A percentile compares a stretch with the other conserved stretches of the same genome.
Evolutionary conservation across 2,113 vertebrate species (phyloP).

Genomic region (Morone saxatilis): DNA sequence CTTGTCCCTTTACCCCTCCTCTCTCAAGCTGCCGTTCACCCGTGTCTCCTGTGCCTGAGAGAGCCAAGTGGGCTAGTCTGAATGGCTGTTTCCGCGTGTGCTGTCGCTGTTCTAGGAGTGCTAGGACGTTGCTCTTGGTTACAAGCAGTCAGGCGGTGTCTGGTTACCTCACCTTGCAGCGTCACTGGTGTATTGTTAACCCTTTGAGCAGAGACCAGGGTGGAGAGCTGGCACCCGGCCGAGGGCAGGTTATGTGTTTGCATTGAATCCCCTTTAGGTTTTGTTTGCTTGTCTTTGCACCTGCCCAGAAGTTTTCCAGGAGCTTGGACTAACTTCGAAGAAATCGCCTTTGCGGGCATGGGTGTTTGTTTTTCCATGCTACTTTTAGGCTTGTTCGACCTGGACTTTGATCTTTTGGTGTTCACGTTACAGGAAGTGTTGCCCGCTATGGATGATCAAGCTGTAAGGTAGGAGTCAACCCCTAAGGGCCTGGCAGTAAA

Average conservation of each 20-base stretch:
- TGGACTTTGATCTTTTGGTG: conserved; percentile 76
- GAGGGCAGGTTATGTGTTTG: conserved; percentile 56
- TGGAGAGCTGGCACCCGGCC: conserved; percentile 47
- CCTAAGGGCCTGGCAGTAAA: conserved; percentile 12
- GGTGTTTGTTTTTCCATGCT: conserved; percentile 60
- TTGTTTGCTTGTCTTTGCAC: conserved; percentile 73
- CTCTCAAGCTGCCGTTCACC: conserved; percentile 31
- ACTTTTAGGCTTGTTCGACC: conserved; percentile 29
- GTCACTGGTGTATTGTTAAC: conserved; percentile 77
- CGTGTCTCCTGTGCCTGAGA: conserved; percentile 54
- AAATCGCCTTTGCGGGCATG: conserved; percentile 30
- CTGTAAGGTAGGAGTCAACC: conserved; percentile 55
- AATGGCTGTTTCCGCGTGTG: conserved; percentile 67
- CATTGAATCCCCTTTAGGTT: conserved; percentile 60
- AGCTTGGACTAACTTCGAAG: conserved; percentile 26
- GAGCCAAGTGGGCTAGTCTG: conserved; percentile 63
- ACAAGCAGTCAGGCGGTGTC: conserved; percentile 80
- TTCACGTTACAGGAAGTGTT: conserved; percentile 60
- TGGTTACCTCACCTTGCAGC: conserved; percentile 81
- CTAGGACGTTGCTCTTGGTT: conserved; percentile 75
- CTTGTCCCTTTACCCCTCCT: conserved; percentile 48
- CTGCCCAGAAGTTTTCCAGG: conserved; percentile 49
- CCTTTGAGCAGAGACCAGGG: conserved; percentile 65
- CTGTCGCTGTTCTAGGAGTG: conserved; percentile 55
- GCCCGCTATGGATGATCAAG: conserved; percentile 56